These are phyloP conservation scores for Mesochorus sp. DNA, from an alignment of 2,888 invertebrate genomes.

Conservation along the genomic window DNA sequence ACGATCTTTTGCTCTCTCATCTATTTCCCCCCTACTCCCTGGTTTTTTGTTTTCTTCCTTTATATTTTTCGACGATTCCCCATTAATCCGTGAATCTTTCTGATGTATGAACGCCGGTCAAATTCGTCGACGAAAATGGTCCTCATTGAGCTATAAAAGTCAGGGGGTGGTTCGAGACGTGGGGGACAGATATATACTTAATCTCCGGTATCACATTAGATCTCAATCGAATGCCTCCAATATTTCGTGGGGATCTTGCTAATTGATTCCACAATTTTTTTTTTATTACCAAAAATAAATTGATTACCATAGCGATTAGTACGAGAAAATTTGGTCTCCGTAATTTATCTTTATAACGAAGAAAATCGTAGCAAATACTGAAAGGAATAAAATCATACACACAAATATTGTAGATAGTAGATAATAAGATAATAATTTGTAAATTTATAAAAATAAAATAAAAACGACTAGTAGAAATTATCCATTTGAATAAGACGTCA, in stretches of 20 bases:
- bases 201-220: not conserved
- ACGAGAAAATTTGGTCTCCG: not conserved
- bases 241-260: not conserved
- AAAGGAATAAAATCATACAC: no score
- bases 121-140: not conserved
- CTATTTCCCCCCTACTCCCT: not conserved
- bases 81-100: not conserved
- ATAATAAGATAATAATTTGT: not conserved
- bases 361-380: no score
- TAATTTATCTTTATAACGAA: no score
- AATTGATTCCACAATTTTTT: not conserved
- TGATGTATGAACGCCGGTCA: not conserved
- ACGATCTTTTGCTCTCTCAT: not conserved
- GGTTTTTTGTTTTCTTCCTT: not conserved
- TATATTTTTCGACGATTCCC: not conserved
- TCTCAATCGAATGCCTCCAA: not conserved
- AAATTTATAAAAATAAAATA: not conserved
- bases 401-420: no score
- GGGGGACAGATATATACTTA: not conserved
- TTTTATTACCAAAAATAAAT: not conserved
- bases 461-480: no score
- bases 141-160: constrained; percentile 16
- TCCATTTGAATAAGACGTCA: no score
- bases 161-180: not conserved
- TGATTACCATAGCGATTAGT: not conserved